Conservation (phyloP, 1,140 invertebrate genomes). For the Protaetia brevitarsis region DNA sequence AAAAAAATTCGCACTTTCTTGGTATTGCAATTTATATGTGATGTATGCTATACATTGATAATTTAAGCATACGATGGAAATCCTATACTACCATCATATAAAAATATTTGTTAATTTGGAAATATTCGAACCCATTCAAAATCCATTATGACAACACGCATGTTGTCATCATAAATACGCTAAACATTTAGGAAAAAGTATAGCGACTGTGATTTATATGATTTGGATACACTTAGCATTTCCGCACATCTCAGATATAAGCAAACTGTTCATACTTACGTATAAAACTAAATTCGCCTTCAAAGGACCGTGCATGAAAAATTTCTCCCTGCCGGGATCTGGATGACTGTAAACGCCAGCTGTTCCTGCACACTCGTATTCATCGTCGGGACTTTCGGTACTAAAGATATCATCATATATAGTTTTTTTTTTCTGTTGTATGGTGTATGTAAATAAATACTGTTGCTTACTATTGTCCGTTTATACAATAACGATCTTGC, state of each 20-base stretch:
- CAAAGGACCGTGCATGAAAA: constrained; percentile 52
- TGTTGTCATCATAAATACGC: too few relatives aligned
- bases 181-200: too few relatives aligned
- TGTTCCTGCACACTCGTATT: constrained; percentile 47
- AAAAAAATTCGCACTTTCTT: too few relatives aligned
- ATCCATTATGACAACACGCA: too few relatives aligned
- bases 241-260: background rate
- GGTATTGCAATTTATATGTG: too few relatives aligned
- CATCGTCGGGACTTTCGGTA: constrained; percentile 44
- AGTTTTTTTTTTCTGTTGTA: background rate
- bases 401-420: too few relatives aligned
- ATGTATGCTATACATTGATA: too few relatives aligned
- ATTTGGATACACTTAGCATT: background rate
- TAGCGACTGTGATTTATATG: too few relatives aligned
- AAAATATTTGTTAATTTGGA: too few relatives aligned
- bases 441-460: background rate
- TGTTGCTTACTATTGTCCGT: constrained; percentile 48
- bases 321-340: constrained; percentile 48
- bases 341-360: constrained; percentile 49
- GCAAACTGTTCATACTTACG: constrained; percentile 34
- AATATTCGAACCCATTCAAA: too few relatives aligned
- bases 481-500: constrained; percentile 48
- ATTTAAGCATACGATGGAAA: too few relatives aligned
- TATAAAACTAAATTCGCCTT: constrained; percentile 47
- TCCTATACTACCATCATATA: too few relatives aligned